Base-by-base conservation (phyloP, 1,140 invertebrate species). In the Druon quercuslanigerum region DNA sequence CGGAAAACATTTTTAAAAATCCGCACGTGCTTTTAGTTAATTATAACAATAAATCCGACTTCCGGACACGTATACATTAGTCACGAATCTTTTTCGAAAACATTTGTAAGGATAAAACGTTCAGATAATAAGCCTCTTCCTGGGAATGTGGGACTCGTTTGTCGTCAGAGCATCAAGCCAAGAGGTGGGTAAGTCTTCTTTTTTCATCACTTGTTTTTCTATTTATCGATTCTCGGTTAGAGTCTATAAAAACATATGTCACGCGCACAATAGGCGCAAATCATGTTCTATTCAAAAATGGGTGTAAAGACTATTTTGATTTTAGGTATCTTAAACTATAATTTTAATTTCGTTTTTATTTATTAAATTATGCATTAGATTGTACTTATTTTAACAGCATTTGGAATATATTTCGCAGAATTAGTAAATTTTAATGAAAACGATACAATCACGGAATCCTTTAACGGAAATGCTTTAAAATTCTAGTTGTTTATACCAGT, bases 171-270 rank as follows among this genome's bases (percentile, higher is more conserved):
- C 88, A 82, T 87, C 87, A 82, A 88, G 83, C 82, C 88, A 90
- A 90, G 89, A 90, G 90, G 90, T 90, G 82, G 86, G 89, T 90
- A 89, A 90, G 87, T 89, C 83, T 85, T 89, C 83, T 85, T 81
- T 60, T 76, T 82, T 60, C 74, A 73, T 57, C 57, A 72, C 46
- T 73, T 74, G n/a, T n/a, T 60, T 56, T 46, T 33, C 20, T n/a
- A 51, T 60, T 46, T 13, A 56, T 52, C 25, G 17, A 50, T 82
- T 51, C 11, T 50, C 73, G 13, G 7, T 70, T 73, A 46, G 50
- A 51, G 46, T 71, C 20, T 1, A 16, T 17, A 20, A 20, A 8
- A 46, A 46, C 40, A 0, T 46, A 46, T 9, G 40, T 46, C 40
- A 11, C 20, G 20, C 20, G 13, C 17, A 66, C 2, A 14, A 17